phyloP scores from a whole-genome alignment of 2,113 vertebrate genomes.

The Coregonus clupeaformis region DNA sequence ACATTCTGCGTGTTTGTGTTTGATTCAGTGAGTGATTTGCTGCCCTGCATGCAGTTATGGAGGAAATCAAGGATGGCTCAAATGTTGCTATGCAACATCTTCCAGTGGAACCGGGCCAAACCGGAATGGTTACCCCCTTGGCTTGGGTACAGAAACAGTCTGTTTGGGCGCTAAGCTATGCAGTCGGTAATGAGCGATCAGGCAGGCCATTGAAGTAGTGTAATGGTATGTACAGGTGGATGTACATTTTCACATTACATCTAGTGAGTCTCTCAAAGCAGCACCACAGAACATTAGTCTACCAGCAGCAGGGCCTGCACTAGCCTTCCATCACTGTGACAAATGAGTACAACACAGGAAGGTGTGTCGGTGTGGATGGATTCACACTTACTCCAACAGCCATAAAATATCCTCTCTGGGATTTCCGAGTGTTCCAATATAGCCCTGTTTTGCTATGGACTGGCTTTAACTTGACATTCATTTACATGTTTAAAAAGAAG shows the following conservation, averaged over 20 bases:
- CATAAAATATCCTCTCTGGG: not conserved
- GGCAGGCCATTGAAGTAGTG: constrained; percentile 13
- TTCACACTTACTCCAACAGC: not conserved
- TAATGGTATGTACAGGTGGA: constrained; percentile 26
- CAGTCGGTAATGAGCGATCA: constrained; percentile 4
- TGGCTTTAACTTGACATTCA: not conserved
- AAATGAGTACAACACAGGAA: constrained; percentile 53
- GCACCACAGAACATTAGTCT: not conserved
- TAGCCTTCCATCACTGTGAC: constrained; percentile 46
- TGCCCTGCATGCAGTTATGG: not conserved
- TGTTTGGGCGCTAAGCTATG: not conserved
- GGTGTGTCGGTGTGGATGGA: constrained; percentile 2
- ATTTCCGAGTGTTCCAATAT: not conserved
- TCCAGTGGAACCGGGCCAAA: not conserved
- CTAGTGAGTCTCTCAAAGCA: constrained; percentile 34
- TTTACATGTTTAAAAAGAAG: not conserved
- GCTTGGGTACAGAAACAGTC: not conserved
- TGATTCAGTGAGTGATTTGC: not conserved
- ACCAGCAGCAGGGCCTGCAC: constrained; percentile 16
- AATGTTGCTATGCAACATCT: not conserved
- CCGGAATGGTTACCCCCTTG: not conserved
- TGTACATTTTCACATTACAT: constrained; percentile 5
- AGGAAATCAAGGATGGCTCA: not conserved
- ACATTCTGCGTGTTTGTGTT: no score
- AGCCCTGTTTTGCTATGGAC: not conserved